Base-by-base conservation (phyloP, 2,797 vertebrate genomes). In the Schizothorax lantsangensis region DNA sequence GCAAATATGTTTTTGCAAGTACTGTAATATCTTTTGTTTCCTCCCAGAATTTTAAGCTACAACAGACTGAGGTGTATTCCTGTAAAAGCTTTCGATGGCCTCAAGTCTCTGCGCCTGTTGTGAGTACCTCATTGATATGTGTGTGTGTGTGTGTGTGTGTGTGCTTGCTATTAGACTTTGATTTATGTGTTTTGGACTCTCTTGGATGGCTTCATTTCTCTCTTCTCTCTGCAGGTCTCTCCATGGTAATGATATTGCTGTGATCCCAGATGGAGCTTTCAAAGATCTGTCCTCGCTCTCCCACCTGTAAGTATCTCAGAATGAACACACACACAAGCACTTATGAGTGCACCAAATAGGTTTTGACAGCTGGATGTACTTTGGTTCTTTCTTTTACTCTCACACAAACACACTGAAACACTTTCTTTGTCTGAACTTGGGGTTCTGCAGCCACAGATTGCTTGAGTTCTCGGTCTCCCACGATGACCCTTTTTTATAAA, bases 171-270 rank as follows among this genome's bases (percentile, higher is more conserved):
- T 81, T 49, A 74, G 68, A 86, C 66, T 74, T 81, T 81, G 69
- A 86, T 83, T 83, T 79, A 79, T 86, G 54, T 49, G 33, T 88
- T 81, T 83, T 64, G 54, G 85, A 45, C 43, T 88, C 9, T 81
- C 12, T 78, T 57, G 36, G 57, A 83, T 74, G 79, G 64, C 52
- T 72, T 83, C 49, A 85, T 87, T 79, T 81, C 30, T 90, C 0
- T 43, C 57, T 89, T 52, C 57, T 81, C 73, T 11, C 77, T 30
- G 86, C 79, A 99, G 98, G 87, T 99, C 98, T 92, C 96, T 99
- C 87, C 98, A 99, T 92, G 98, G 98, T 88, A 99, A 99, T 88
- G 98, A 99, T 88, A 97, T 99, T 92, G 98, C 98, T 43, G 93
- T 96, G 88, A 97, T 99, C 92, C 98, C 98, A 86, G 97, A 98